Conservation (phyloP, 1,140 invertebrate species). For the Branchinecta lindahli region DNA sequence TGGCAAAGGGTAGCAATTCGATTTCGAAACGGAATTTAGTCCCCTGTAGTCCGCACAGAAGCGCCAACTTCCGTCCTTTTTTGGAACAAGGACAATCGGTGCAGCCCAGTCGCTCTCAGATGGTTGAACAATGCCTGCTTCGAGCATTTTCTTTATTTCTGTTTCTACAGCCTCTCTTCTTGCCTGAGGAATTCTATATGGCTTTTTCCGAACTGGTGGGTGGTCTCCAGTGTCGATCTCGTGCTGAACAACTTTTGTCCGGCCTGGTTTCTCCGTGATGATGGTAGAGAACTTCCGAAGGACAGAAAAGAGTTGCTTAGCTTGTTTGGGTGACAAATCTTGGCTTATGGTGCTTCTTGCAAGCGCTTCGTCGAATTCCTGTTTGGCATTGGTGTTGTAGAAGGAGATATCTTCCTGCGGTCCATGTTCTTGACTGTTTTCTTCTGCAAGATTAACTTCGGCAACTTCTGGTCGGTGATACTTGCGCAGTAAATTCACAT, state of each 20-base stretch:
- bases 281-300: neutral
- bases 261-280: neutral
- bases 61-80: constrained; percentile 25
- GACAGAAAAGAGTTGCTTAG: neutral
- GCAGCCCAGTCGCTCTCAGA: constrained; percentile 14
- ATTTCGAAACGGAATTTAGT: constrained; percentile 33
- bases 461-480: neutral
- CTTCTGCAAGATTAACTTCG: neutral
- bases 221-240: constrained; percentile 14
- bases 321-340: neutral
- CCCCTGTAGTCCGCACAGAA: constrained; percentile 34
- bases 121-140: constrained; percentile 11
- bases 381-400: neutral
- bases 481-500: neutral
- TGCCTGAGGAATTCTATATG: constrained; percentile 14
- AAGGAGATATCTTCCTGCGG: neutral
- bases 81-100: constrained; percentile 15
- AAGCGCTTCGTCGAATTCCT: neutral
- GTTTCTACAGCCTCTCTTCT: constrained; percentile 15
- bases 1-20: constrained; percentile 32
- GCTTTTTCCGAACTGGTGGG: constrained; percentile 10
- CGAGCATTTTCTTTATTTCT: constrained; percentile 16
- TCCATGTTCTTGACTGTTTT: neutral
- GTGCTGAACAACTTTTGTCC: constrained; percentile 7
- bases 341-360: neutral